Base-by-base conservation (phyloP, 2,113 vertebrate species). In the Cynoglossus semilaevis region DNA sequence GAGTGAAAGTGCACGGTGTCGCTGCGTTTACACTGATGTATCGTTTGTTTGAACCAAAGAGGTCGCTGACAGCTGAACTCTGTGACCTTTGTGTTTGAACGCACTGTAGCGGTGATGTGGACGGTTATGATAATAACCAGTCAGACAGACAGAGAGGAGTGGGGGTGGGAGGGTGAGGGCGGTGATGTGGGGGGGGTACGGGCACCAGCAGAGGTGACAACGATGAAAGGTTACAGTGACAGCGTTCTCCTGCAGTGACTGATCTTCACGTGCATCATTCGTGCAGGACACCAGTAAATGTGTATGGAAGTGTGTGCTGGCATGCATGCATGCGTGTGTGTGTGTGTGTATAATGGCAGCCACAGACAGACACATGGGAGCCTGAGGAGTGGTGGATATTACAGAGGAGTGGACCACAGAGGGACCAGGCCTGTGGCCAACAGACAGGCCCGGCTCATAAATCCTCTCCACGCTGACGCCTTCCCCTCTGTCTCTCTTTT, bases 341-440 rank as follows among this genome's bases (percentile, higher is more conserved):
- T 64, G 75, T 29, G 22, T 29, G 74, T 83, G 80, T 80, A 63
- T 68, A 70, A 45, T 72, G 22, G 69, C 63, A 65, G 72, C 80
- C 81, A 67, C 79, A 84, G 74, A 74, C 86, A 87, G 86, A 88
- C 86, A 88, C 80, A 84, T 81, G 75, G 86, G 87, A 88, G 87
- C 85, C 85, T 80, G 76, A 85, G 81, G 80, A 87, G 83, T 45
- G 51, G 72, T 74, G 83, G 74, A 85, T 82, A 88, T 88, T 87
- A 87, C 75, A 87, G 85, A 84, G 87, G 80, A 87, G 83, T 85
- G 81, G 83, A 88, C 87, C 87, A 85, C 87, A 88, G 78, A 84
- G 78, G 70, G 83, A 84, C 81, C 81, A 81, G 84, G 83, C 79
- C 81, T 70, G 19, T 57, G 69, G 83, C 87, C 87, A 84, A 85